Evolutionary conservation across 2,113 vertebrate genomes (phyloP).

Genomic region (Pardalotus punctatus): DNA sequence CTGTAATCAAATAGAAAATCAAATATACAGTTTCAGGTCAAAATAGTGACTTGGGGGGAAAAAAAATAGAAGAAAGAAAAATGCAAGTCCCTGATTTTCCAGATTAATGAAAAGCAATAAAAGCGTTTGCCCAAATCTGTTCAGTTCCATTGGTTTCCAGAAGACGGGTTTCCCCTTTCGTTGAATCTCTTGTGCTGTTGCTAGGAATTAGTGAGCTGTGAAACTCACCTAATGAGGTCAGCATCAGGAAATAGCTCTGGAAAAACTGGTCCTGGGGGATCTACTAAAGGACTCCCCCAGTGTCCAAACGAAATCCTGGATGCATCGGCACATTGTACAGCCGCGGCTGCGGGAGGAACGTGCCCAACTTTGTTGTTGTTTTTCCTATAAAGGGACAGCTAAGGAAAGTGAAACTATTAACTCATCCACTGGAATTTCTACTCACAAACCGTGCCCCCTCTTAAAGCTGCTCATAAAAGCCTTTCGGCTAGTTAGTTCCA

Average conservation of each 20-base stretch:
- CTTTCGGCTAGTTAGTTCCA: conserved; percentile 70
- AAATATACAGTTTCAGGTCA: neutral
- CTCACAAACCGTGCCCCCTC: conserved; percentile 64
- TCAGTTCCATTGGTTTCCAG: conserved; percentile 34
- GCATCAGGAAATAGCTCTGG: conserved; percentile 57
- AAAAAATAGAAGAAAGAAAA: neutral
- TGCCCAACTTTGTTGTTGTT: conserved; percentile 34
- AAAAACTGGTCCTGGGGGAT: conserved; percentile 32
- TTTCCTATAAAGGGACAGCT: conserved; percentile 66
- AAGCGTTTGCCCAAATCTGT: conserved; percentile 31
- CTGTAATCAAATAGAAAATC: neutral
- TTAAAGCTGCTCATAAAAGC: conserved; percentile 70
- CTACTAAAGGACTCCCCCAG: conserved; percentile 36
- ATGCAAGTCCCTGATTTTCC: neutral
- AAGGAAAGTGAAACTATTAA: conserved; percentile 72
- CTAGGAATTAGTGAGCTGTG: conserved; percentile 66
- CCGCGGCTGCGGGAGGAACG: neutral
- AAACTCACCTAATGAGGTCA: conserved; percentile 69
- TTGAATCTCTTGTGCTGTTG: conserved; percentile 18
- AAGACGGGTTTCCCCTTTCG: conserved; percentile 31
- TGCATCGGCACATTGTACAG: conserved; percentile 40
- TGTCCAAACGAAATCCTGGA: conserved; percentile 43
- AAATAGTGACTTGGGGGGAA: neutral
- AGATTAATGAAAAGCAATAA: conserved; percentile 49
- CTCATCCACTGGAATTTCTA: conserved; percentile 69